These are phyloP conservation scores for Onychomys arenicola DNA, from an alignment of 2,797 vertebrate genomes.

Conservation along the genomic window DNA sequence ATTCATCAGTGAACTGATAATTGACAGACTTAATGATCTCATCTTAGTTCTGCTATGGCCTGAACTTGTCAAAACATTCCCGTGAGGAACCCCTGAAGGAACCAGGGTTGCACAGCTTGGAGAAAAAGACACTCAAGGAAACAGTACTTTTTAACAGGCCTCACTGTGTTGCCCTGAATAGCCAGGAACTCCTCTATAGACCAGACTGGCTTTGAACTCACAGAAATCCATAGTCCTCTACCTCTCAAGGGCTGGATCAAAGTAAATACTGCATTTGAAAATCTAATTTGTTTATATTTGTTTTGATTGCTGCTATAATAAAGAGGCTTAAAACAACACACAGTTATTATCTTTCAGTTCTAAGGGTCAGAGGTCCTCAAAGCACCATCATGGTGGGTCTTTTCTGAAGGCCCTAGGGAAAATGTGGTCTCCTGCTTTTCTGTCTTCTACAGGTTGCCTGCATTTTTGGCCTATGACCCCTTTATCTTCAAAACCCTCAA, in stretches of 20 bases:
- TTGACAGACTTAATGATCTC: background rate
- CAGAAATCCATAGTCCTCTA: background rate
- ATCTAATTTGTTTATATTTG: background rate
- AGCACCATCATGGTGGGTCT: background rate
- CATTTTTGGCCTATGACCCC: background rate
- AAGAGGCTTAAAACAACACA: background rate
- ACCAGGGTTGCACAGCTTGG: background rate
- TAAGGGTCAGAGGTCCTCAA: background rate
- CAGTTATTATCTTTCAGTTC: background rate
- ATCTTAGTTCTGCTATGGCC: background rate
- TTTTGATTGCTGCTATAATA: background rate
- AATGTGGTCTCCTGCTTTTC: background rate
- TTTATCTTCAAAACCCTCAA: background rate
- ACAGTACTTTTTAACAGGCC: background rate
- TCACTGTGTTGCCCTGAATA: background rate
- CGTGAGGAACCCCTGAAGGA: background rate
- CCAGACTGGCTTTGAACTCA: background rate
- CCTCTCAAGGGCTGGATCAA: background rate
- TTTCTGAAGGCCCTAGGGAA: background rate
- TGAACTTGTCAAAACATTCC: slow-evolving; percentile 2
- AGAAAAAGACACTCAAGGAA: background rate
- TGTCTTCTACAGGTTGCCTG: background rate
- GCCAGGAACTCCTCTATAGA: background rate
- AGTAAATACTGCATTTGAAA: background rate
- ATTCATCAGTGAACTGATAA: background rate